Evolutionary conservation across 2,888 invertebrate species (phyloP), one percentile per base, ranked within the genome.

Genomic region (Drosophila melanosoma): DNA sequence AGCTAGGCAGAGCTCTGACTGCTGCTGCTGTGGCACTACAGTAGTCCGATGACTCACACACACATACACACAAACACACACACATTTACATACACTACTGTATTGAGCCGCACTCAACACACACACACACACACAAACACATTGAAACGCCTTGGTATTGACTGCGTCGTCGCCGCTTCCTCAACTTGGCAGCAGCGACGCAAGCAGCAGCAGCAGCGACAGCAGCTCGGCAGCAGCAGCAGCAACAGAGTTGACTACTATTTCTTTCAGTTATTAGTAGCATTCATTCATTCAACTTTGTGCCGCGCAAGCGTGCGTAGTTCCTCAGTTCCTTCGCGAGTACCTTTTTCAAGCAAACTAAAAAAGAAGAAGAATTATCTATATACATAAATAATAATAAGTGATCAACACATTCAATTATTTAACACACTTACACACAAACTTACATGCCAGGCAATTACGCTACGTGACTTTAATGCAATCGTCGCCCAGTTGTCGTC

Each of bases 251-350:
- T 70, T 87, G 87, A 89, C 87, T 87, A 87, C 90, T 87, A 87
- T 87, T 87, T 87, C 87, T 87, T 85, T 85, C 87, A 87, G 90
- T 87, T 87, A 87, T 87, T 87, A 89, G 86, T 87, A 89, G 85
- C 86, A 87, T 87, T 87, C 87, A 87, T 87, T 87, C 87, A 87
- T 87, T 87, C 87, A 87, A 87, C 90, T 89, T 87, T 87, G 87
- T 87, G 90, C 87, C 87, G 87, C 90, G 88, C 87, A 89, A 87
- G 86, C 86, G 87, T 87, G 89, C 87, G 87, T 87, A 87, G 88
- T 88, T 85, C 87, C 88, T 87, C 88, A 83, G 84, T 87, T 87
- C 89, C 87, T 87, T 89, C 90, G 87, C 90, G 87, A 78, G 87
- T 89, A 87, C 87, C 87, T 77, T 76, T 45, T 23, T 56, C 54